Evolutionary conservation across 2,797 vertebrate genomes (phyloP).

Genomic region (Odontamblyopus rebecca): DNA sequence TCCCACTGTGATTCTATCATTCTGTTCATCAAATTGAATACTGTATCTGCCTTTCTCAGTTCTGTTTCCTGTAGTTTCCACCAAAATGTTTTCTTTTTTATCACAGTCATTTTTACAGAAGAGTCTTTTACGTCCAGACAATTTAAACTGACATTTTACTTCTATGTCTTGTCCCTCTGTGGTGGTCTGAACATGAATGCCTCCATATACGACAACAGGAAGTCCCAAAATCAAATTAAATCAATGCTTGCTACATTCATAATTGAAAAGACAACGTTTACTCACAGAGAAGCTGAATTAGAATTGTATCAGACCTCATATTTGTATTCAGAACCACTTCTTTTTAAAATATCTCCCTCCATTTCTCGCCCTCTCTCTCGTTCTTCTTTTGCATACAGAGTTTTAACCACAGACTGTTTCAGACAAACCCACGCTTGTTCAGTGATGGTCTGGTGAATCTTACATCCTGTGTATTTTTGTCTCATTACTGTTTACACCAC

Average conservation of each 20-base stretch:
- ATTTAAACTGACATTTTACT: neutral
- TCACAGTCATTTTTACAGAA: neutral
- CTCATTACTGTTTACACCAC: neutral
- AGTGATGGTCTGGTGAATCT: neutral
- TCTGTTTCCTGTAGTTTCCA: neutral
- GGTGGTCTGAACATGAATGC: too few species aligned
- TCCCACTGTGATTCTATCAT: too few species aligned
- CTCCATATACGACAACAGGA: too few species aligned
- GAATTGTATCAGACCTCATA: neutral
- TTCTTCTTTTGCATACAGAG: too few species aligned
- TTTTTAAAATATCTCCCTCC: too few species aligned
- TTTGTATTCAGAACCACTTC: neutral
- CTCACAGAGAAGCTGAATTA: neutral
- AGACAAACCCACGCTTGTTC: neutral
- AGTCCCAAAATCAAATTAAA: too few species aligned
- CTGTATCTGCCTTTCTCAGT: neutral
- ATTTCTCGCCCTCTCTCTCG: too few species aligned
- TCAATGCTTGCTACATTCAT: too few species aligned
- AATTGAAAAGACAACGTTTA: too few species aligned
- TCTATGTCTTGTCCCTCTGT: neutral
- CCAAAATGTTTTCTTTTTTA: neutral
- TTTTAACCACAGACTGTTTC: too few species aligned
- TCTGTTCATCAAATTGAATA: neutral
- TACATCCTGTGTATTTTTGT: neutral
- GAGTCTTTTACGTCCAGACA: neutral